A percentile compares a stretch with the other conserved stretches of the same genome.
phyloP scores from a whole-genome alignment of 2,797 vertebrate genomes.

The Aythya fuligula region DNA sequence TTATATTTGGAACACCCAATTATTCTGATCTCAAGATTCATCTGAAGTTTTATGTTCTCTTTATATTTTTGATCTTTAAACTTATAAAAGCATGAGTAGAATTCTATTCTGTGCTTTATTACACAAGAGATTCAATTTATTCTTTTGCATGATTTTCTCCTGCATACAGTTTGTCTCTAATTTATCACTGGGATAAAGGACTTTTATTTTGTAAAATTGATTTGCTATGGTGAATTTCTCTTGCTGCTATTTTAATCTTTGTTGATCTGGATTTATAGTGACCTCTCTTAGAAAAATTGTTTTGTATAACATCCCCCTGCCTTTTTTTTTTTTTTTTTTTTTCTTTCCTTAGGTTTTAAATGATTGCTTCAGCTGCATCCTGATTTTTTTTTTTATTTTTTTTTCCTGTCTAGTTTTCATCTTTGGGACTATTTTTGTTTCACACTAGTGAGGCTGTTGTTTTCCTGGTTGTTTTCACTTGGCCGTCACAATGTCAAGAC shows the following conservation, averaged over 20 bases:
- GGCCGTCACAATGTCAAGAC: neutral
- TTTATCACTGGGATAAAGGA: neutral
- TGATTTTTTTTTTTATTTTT: neutral
- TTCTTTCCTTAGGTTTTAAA: neutral
- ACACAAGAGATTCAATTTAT: neutral
- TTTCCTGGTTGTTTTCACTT: conserved; percentile 34
- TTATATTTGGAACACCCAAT: neutral
- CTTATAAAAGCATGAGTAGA: neutral
- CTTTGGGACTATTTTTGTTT: conserved; percentile 39
- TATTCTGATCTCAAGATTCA: neutral
- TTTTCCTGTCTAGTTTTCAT: neutral
- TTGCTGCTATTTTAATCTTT: conserved; percentile 48
- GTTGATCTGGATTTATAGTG: conserved; percentile 60
- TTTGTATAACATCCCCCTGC: neutral
- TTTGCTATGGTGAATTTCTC: neutral
- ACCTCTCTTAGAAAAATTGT: conserved; percentile 34
- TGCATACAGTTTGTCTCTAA: neutral
- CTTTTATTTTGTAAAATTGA: neutral
- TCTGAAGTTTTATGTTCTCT: neutral
- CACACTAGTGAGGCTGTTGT: neutral
- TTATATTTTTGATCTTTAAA: neutral
- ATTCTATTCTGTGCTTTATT: neutral
- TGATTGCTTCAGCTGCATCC: neutral
- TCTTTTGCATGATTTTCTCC: neutral
- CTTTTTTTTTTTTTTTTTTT: neutral